A percentile compares a stretch with the other conserved stretches of the same genome.
phyloP scores from a whole-genome alignment of 1,140 invertebrate genomes.

The Calliphora vicina region DNA sequence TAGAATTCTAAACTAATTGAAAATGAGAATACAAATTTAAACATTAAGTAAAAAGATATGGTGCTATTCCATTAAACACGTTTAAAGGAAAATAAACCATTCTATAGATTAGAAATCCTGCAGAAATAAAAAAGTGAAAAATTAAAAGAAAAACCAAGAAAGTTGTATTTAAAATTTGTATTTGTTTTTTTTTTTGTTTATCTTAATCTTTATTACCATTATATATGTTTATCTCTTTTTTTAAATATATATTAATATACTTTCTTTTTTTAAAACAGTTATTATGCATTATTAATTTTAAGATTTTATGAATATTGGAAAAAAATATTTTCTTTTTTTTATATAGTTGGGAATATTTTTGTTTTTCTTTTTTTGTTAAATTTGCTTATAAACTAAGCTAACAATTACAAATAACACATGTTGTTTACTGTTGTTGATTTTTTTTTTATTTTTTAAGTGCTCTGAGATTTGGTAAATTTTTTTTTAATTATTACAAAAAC shows the following conservation, averaged over 20 bases:
- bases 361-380: neutral
- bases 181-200: neutral
- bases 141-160: neutral
- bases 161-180: neutral
- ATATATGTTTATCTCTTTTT: neutral
- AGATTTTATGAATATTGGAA: constrained; percentile 9
- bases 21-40: too few species aligned
- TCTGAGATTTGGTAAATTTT: neutral
- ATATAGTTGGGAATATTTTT: neutral
- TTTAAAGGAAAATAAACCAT: too few species aligned
- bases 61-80: too few species aligned
- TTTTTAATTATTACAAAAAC: neutral
- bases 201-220: neutral
- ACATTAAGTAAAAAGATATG: too few species aligned
- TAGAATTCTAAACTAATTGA: too few species aligned
- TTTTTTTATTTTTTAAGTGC: neutral
- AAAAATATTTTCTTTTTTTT: neutral
- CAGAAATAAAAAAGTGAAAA: neutral
- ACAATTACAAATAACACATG: constrained; percentile 2
- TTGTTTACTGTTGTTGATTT: neutral
- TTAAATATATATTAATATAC: neutral
- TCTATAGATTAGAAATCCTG: neutral
- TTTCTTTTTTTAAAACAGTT: neutral
- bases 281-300: neutral
- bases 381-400: constrained; percentile 10